Percentiles rank a stretch among this genome's conserved stretches.
These are phyloP conservation scores for Muscicapa adusta DNA, from an alignment of 2,113 vertebrate genomes.

Conservation along the genomic window DNA sequence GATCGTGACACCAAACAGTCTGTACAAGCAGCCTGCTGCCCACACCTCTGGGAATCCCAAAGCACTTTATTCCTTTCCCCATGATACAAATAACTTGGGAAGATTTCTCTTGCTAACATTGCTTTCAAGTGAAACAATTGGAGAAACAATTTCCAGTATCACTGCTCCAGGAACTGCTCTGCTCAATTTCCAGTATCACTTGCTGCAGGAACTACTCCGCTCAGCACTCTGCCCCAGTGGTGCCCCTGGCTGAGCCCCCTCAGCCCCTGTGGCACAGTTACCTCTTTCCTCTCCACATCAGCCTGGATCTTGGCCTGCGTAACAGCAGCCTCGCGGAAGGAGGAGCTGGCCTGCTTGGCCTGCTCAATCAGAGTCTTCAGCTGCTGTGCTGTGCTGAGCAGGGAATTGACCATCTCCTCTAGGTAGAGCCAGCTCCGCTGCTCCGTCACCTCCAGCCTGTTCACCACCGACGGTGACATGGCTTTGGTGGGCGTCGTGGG, in stretches of 20 bases:
- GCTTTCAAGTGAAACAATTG: background rate
- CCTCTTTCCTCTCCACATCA: slow-evolving; percentile 84
- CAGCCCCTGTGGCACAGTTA: slow-evolving; percentile 34
- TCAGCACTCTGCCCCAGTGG: background rate
- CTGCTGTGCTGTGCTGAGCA: slow-evolving; percentile 90
- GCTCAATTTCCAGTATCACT: background rate
- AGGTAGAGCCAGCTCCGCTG: slow-evolving; percentile 89
- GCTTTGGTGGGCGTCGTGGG: slow-evolving; percentile 83
- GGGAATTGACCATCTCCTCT: slow-evolving; percentile 89
- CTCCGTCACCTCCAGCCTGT: slow-evolving; percentile 80
- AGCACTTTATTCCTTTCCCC: background rate
- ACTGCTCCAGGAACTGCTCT: background rate
- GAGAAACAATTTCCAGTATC: background rate
- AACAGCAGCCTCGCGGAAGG: slow-evolving; percentile 57
- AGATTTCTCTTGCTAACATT: background rate
- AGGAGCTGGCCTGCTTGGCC: slow-evolving; percentile 83
- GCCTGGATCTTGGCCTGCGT: slow-evolving; percentile 74
- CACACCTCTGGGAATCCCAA: background rate
- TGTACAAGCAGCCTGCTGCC: background rate
- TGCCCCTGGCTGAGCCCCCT: background rate
- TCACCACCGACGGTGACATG: slow-evolving; percentile 60
- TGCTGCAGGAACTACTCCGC: background rate
- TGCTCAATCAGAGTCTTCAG: slow-evolving; percentile 90
- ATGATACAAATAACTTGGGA: background rate
- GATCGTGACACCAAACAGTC: background rate